Percentiles rank a stretch among this genome's conserved stretches.
These are phyloP conservation scores for Stomatorhinus walkeri DNA, from an alignment of 2,797 vertebrate genomes.

Conservation along the genomic window DNA sequence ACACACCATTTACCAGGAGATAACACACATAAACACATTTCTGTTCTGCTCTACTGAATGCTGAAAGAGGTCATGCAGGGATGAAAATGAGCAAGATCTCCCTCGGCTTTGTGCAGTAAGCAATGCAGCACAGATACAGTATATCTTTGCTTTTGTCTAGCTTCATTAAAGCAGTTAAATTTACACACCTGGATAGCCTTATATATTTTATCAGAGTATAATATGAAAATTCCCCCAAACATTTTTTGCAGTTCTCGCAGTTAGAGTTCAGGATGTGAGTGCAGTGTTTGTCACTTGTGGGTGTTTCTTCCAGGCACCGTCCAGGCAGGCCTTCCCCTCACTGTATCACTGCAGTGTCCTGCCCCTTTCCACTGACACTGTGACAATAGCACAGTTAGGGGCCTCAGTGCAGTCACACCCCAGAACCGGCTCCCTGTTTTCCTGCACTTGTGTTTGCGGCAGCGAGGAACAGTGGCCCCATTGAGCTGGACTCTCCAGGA, in stretches of 20 bases:
- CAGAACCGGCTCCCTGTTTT: not conserved
- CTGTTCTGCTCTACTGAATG: not conserved
- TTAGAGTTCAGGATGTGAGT: not conserved
- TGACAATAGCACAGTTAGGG: not conserved
- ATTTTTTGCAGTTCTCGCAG: not conserved
- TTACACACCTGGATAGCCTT: not conserved
- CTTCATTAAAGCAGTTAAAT: not conserved
- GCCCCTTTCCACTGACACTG: not conserved
- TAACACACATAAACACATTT: not conserved
- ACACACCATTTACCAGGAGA: not conserved
- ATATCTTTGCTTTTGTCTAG: not conserved
- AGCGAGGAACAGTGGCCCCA: conserved; percentile 8
- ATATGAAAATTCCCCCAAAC: not conserved
- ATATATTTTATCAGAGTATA: not conserved
- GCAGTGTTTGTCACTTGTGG: not conserved
- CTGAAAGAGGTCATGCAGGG: not conserved
- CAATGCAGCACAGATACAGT: not conserved
- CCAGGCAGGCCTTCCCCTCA: not conserved
- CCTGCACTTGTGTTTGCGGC: not conserved
- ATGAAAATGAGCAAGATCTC: not conserved
- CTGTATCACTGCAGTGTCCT: not conserved
- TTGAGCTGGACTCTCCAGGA: not conserved
- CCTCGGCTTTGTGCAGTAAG: not conserved
- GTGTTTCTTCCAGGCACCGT: not conserved
- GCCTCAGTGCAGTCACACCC: not conserved